A percentile compares a stretch with the other conserved stretches of the same genome.
Evolutionary conservation across 2,888 invertebrate species (phyloP).

Genomic region (Muscina levida): DNA sequence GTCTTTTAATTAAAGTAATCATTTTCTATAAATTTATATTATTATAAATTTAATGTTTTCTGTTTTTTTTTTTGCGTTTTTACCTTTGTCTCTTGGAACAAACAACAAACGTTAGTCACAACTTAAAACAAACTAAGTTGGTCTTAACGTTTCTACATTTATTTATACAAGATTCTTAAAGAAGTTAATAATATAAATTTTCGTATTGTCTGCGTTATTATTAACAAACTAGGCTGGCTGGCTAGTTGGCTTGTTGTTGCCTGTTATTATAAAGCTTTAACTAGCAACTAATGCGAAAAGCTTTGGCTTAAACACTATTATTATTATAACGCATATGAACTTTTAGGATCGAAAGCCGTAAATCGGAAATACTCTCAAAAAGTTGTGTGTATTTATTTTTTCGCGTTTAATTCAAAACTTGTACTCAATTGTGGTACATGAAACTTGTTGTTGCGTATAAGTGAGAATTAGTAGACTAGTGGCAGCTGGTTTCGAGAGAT

Average conservation of each 20-base stretch:
- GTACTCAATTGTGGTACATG: background rate
- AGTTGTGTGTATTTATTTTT: background rate
- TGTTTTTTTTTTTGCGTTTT: slow-evolving; percentile 17
- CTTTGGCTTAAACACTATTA: too few relatives aligned
- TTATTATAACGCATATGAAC: background rate
- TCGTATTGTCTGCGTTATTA: background rate
- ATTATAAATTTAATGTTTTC: background rate
- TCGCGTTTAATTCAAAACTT: background rate
- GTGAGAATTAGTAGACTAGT: too few relatives aligned
- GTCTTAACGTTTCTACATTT: slow-evolving; percentile 50
- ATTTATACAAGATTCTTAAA: slow-evolving; percentile 60
- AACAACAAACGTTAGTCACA: slow-evolving; percentile 55
- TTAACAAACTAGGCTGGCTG: background rate
- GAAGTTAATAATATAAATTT: slow-evolving; percentile 21
- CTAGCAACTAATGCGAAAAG: background rate
- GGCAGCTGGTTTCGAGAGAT: too few relatives aligned
- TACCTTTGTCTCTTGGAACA: slow-evolving; percentile 47
- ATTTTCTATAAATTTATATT: slow-evolving; percentile 23
- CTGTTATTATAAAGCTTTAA: background rate
- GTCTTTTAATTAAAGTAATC: background rate
- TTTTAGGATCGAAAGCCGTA: too few relatives aligned
- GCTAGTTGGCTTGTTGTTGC: background rate
- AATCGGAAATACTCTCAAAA: background rate
- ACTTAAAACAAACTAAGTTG: slow-evolving; percentile 62
- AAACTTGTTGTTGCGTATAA: too few relatives aligned